phyloP scores from a whole-genome alignment of 2,797 vertebrate genomes.

The Cheirogaleus major region DNA sequence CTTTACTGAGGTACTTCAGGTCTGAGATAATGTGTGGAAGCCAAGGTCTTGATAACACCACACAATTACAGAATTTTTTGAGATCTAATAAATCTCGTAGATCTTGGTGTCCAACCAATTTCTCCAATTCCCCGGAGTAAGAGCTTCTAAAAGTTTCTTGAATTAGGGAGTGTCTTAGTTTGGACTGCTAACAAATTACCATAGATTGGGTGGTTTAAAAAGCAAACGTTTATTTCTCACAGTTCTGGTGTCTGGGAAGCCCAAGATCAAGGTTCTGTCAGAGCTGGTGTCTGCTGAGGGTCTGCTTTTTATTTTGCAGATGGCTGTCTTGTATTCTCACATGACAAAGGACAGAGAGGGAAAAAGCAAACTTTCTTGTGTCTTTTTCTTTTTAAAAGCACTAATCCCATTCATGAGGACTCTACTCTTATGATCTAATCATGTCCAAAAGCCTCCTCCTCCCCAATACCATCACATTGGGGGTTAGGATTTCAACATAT shows the following conservation, averaged over 20 bases:
- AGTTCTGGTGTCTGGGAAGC: background rate
- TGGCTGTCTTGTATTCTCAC: background rate
- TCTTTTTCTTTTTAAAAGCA: background rate
- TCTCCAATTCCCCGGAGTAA: background rate
- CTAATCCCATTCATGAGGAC: no score
- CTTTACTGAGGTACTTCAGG: background rate
- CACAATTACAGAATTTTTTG: background rate
- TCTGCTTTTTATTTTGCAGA: background rate
- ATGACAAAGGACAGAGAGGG: background rate
- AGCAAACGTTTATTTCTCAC: background rate
- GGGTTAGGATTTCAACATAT: background rate
- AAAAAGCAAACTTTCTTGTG: background rate
- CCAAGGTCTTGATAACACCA: background rate
- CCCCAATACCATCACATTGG: background rate
- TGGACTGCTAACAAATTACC: background rate
- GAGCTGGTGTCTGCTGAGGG: background rate
- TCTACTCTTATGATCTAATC: background rate
- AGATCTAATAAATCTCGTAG: background rate
- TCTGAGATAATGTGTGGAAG: background rate
- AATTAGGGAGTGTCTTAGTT: background rate
- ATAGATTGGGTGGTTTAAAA: background rate
- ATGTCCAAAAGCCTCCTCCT: background rate
- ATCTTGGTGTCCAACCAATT: background rate
- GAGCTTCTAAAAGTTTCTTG: background rate
- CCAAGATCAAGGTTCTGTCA: background rate